Percentiles rank a stretch among this genome's conserved stretches.
phyloP scores from a whole-genome alignment of 2,797 vertebrate species.

The Sphaeramia orbicularis region DNA sequence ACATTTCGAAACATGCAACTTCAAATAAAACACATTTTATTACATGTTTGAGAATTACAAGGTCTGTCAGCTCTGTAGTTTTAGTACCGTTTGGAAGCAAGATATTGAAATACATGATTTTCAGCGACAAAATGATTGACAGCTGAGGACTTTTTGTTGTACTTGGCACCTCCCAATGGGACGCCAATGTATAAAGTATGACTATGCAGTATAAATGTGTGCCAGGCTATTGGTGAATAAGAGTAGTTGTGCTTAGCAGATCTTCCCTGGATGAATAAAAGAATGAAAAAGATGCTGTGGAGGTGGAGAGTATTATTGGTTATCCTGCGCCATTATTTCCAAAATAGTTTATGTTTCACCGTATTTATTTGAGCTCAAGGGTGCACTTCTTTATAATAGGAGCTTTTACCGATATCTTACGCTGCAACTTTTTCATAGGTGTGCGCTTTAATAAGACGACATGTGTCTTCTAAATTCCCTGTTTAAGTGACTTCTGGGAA shows the following conservation, averaged over 20 bases:
- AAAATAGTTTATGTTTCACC: too few relatives aligned
- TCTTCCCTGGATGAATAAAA: conserved; percentile 49
- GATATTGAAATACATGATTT: not conserved
- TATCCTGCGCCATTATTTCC: not conserved
- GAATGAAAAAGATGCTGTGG: conserved; percentile 6
- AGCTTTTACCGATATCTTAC: too few relatives aligned
- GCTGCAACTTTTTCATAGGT: too few relatives aligned
- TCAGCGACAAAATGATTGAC: conserved; percentile 18
- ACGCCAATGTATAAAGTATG: conserved; percentile 38
- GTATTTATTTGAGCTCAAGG: not conserved
- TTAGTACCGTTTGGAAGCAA: conserved; percentile 4
- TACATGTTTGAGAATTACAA: conserved; percentile 2
- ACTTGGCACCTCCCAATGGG: conserved; percentile 29
- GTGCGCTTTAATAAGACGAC: too few relatives aligned
- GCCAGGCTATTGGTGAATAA: conserved; percentile 31
- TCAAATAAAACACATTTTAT: conserved; percentile 1
- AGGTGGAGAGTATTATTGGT: conserved; percentile 40
- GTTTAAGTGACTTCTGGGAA: too few relatives aligned
- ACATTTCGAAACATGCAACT: conserved; percentile 6
- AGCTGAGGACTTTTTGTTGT: conserved; percentile 30
- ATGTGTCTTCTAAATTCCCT: too few relatives aligned
- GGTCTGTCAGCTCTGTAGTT: not conserved
- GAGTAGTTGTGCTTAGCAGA: conserved; percentile 6
- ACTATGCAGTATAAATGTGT: conserved; percentile 46
- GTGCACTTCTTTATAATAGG: not conserved